Evolutionary conservation across 2,113 vertebrate species (phyloP).

Genomic region (Tupaia tana): DNA sequence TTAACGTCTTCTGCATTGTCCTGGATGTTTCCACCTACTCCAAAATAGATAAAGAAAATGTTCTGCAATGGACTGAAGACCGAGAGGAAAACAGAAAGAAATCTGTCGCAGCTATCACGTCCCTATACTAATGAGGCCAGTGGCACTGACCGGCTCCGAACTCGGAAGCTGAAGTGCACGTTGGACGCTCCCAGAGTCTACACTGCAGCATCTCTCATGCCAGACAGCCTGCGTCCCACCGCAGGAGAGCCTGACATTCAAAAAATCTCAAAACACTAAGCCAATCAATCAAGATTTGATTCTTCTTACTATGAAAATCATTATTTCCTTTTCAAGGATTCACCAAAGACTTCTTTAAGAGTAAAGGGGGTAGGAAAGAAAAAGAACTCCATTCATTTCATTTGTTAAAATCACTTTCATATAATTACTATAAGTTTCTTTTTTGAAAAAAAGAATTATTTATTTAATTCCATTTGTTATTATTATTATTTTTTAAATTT

Average conservation of each 20-base stretch:
- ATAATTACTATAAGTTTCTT: no score
- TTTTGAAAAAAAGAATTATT: no score
- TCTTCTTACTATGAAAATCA: constrained; percentile 25
- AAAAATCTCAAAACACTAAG: constrained; percentile 23
- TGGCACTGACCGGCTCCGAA: background rate
- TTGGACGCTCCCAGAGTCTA: background rate
- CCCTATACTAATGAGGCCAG: background rate
- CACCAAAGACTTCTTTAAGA: background rate
- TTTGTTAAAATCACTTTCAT: background rate
- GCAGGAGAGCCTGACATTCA: constrained; percentile 34
- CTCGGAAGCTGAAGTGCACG: background rate
- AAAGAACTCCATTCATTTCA: background rate
- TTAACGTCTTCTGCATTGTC: background rate
- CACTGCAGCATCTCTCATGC: background rate
- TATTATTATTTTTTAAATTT: no score
- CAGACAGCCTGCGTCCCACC: background rate
- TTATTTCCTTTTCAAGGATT: constrained; percentile 32
- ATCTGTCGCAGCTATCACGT: background rate
- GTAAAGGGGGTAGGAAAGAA: background rate
- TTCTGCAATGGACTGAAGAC: background rate
- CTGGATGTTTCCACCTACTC: background rate
- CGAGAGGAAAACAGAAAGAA: background rate
- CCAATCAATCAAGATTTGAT: constrained; percentile 7
- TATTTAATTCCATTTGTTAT: no score
- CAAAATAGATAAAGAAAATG: background rate